Conservation (phyloP, 2,113 vertebrate species). For the Thymallus thymallus region DNA sequence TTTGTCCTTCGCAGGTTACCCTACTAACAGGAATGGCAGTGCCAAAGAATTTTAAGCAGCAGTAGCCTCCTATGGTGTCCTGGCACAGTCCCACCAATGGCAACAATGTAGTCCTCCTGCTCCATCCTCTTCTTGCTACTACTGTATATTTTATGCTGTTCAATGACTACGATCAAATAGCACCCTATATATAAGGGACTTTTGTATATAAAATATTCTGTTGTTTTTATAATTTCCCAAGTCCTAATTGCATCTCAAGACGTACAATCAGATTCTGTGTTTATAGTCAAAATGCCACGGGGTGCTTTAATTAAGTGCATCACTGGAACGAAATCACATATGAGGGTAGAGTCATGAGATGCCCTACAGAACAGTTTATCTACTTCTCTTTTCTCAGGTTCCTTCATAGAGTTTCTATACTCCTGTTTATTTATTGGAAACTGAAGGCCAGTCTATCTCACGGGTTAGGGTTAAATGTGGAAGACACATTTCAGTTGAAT, state of each 20-base stretch:
- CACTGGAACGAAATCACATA: too few species aligned
- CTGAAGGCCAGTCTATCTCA: constrained; percentile 7
- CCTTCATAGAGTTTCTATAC: constrained; percentile 9
- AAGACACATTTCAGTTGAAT: too few species aligned
- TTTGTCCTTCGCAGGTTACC: constrained; percentile 81
- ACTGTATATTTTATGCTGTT: background rate
- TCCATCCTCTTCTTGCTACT: too few species aligned
- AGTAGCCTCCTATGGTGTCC: constrained; percentile 22
- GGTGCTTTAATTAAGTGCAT: background rate
- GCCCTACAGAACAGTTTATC: background rate
- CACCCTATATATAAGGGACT: background rate
- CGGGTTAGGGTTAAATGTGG: too few species aligned
- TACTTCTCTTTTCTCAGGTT: constrained; percentile 17
- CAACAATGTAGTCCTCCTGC: too few species aligned
- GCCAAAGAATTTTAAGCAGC: constrained; percentile 79
- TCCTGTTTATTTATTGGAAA: background rate
- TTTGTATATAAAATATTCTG: background rate
- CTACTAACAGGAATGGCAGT: constrained; percentile 89
- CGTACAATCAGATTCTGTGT: constrained; percentile 1
- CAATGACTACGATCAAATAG: constrained; percentile 1
- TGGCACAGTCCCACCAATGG: background rate
- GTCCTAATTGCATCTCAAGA: background rate
- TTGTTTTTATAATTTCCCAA: background rate
- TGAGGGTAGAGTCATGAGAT: background rate
- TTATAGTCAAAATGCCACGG: constrained; percentile 4